A percentile compares a stretch with the other conserved stretches of the same genome.
Evolutionary conservation across 2,888 invertebrate genomes (phyloP).

Genomic region (Agrilus biguttatus): DNA sequence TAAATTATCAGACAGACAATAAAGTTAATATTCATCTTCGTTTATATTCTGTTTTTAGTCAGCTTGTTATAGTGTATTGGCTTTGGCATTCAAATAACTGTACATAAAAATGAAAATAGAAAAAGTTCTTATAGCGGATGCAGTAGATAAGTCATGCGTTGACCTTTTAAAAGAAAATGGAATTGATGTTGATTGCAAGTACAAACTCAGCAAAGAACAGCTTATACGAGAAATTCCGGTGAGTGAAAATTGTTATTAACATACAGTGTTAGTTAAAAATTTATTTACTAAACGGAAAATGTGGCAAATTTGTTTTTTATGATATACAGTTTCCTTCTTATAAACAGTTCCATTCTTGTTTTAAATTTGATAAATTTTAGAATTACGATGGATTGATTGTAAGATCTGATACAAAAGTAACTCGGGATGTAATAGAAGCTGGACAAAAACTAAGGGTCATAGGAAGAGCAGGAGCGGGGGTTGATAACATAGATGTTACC

Average conservation of each 20-base stretch:
- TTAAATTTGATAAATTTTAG: conserved; percentile 35
- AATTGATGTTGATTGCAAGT: conserved; percentile 64
- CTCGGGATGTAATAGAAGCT: conserved; percentile 67
- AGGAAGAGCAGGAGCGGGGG: conserved; percentile 95
- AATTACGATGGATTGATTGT: conserved; percentile 84
- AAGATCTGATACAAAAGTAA: conserved; percentile 89
- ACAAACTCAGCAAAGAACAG: conserved; percentile 64
- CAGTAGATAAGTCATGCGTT: conserved; percentile 76
- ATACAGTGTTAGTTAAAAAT: neutral
- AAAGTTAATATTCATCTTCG: no score
- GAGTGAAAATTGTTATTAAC: conserved; percentile 21
- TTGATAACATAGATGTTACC: conserved; percentile 89
- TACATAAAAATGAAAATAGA: conserved; percentile 41
- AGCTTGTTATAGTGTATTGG: no score
- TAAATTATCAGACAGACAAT: no score
- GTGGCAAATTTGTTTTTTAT: no score
- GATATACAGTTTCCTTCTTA: no score
- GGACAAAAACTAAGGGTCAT: conserved; percentile 69
- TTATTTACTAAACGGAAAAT: neutral
- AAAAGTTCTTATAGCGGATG: conserved; percentile 83
- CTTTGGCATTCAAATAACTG: no score
- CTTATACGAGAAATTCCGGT: conserved; percentile 74
- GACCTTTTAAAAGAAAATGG: conserved; percentile 63
- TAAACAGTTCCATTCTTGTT: neutral
- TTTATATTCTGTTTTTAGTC: no score